Conservation (phyloP, 2,113 vertebrate genomes). For the Crotalus helleri region DNA sequence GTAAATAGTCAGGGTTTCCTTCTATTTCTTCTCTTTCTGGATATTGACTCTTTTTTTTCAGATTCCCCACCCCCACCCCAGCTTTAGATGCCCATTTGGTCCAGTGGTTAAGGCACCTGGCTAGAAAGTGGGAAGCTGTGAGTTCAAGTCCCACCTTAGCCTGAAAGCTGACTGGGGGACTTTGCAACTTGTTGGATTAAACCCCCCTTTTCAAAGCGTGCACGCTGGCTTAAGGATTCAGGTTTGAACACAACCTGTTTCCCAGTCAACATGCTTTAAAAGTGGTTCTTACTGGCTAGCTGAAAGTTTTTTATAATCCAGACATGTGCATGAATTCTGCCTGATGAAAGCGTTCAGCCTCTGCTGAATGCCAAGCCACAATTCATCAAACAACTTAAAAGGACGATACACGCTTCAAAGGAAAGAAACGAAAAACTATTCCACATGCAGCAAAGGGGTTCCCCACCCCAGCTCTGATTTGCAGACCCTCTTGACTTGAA, state of each 20-base stretch:
- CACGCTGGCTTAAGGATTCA: neutral
- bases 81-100: too few species aligned
- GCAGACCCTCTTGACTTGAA: neutral
- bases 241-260: neutral
- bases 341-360: neutral
- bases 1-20: too few species aligned
- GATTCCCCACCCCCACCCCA: too few species aligned
- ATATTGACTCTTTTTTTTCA: too few species aligned
- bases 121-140: too few species aligned
- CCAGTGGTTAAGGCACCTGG: too few species aligned
- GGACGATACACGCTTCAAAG: neutral
- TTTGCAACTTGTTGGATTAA: too few species aligned
- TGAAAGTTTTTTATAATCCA: neutral
- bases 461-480: neutral
- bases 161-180: too few species aligned
- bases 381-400: neutral
- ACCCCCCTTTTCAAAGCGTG: neutral
- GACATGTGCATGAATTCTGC: neutral
- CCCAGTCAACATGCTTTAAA: neutral
- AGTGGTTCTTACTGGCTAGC: rapidly evolving
- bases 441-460: neutral
- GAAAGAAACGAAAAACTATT: too few species aligned
- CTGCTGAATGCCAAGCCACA: neutral
- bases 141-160: too few species aligned
- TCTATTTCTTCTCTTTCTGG: too few species aligned